Percentiles rank a stretch among this genome's conserved stretches.
These are phyloP conservation scores for Eristalinus aeneus DNA, from an alignment of 2,888 invertebrate species.

Conservation along the genomic window DNA sequence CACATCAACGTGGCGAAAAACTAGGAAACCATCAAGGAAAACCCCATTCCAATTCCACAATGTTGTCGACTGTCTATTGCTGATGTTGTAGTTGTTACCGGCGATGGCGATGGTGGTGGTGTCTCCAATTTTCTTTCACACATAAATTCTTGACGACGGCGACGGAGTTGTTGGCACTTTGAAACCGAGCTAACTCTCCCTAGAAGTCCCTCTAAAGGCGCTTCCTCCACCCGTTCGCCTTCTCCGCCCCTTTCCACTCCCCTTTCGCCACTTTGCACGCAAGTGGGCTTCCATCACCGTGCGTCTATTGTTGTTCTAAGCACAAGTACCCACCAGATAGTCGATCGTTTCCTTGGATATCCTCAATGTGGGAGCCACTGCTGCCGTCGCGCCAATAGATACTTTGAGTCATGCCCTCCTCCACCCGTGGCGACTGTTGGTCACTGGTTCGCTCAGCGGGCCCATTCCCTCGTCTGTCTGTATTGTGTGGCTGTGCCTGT, in stretches of 20 bases:
- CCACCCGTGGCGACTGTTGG: background rate
- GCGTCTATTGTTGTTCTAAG: constrained; percentile 60
- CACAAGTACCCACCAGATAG: constrained; percentile 40
- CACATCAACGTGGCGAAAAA: constrained; percentile 62
- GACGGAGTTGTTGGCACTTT: background rate
- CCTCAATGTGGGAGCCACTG: constrained; percentile 15
- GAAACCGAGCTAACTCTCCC: background rate
- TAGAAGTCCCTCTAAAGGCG: background rate
- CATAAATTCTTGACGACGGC: constrained; percentile 1
- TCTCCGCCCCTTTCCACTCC: constrained; percentile 1
- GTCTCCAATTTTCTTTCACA: constrained; percentile 56
- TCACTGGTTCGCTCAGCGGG: constrained; percentile 6
- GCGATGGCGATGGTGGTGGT: constrained; percentile 60
- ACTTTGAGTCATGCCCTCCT: constrained; percentile 34
- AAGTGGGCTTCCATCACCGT: constrained; percentile 40
- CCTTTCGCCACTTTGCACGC: constrained; percentile 23
- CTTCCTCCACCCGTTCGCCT: constrained; percentile 24
- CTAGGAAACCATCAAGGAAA: constrained; percentile 71
- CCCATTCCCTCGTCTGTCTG: background rate
- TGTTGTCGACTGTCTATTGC: background rate
- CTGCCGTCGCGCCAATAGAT: constrained; percentile 9
- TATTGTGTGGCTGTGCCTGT: background rate
- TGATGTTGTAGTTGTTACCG: constrained; percentile 7
- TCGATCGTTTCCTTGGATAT: background rate
- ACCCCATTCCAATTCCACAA: constrained; percentile 68